Percentiles rank a stretch among this genome's conserved stretches.
These are phyloP conservation scores for Cerastoderma edule DNA, from an alignment of 2,888 invertebrate genomes.

Conservation along the genomic window DNA sequence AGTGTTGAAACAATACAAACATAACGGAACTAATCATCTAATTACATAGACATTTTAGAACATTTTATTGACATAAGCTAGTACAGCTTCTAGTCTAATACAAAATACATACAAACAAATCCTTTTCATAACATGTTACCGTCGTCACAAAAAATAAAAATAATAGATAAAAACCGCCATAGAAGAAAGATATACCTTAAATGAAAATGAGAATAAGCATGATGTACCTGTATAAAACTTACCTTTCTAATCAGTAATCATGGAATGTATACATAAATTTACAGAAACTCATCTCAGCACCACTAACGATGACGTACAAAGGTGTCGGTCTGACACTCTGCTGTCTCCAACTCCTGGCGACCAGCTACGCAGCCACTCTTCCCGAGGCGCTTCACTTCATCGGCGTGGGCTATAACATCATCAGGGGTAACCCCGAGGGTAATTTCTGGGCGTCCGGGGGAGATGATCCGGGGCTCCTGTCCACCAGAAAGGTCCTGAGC, in stretches of 20 bases:
- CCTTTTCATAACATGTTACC: no score
- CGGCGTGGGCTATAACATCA: constrained; percentile 57
- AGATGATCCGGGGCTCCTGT: constrained; percentile 56
- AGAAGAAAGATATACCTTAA: neutral
- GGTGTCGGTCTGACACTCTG: constrained; percentile 39
- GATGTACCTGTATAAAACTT: neutral
- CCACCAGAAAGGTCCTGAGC: constrained; percentile 50
- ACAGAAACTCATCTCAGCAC: no score
- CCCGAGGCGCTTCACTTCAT: constrained; percentile 60
- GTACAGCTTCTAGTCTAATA: no score
- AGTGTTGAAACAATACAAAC: no score
- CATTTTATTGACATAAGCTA: no score
- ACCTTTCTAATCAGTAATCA: neutral
- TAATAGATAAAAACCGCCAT: neutral
- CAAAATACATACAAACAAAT: no score
- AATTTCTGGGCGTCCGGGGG: constrained; percentile 60
- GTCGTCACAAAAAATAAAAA: no score
- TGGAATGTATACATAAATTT: neutral
- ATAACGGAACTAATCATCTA: no score
- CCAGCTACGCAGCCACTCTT: constrained; percentile 39
- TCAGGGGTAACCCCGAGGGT: constrained; percentile 58
- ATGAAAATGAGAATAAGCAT: neutral
- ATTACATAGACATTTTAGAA: no score
- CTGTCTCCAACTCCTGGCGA: constrained; percentile 34
- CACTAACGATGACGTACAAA: constrained; percentile 45